A percentile compares a stretch with the other conserved stretches of the same genome.
These are phyloP conservation scores for Mongoloraphidia duomilia DNA, from an alignment of 2,888 invertebrate species.

Conservation along the genomic window DNA sequence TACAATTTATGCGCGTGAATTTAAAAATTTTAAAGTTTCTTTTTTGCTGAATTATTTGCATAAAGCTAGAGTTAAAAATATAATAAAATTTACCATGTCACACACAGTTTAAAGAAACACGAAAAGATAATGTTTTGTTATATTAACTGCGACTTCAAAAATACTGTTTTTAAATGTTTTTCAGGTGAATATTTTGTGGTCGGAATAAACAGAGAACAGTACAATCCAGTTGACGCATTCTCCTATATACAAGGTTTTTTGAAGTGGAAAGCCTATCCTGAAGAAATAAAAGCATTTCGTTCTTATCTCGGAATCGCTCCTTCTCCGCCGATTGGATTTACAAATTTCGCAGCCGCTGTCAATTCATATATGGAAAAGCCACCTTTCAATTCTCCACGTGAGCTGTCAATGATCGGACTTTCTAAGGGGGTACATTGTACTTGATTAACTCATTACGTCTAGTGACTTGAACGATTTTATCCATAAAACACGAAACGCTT, in stretches of 20 bases:
- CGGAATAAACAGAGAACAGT: conserved; percentile 81
- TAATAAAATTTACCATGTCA: no score
- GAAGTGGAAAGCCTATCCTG: conserved; percentile 41
- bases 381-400: conserved; percentile 62
- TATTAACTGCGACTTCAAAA: background rate
- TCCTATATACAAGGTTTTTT: conserved; percentile 69
- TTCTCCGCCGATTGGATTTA: conserved; percentile 56
- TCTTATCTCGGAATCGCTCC: conserved; percentile 75
- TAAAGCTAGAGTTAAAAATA: no score
- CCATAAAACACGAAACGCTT: no score
- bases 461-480: no score
- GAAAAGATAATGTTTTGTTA: no score
- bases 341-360: conserved; percentile 58
- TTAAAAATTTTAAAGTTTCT: no score
- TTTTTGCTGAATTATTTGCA: no score
- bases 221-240: conserved; percentile 60
- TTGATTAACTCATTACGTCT: no score
- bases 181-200: conserved; percentile 88
- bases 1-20: no score
- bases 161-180: conserved; percentile 10
- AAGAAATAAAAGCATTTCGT: conserved; percentile 55
- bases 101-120: no score
- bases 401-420: no score
- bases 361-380: conserved; percentile 71
- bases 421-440: no score